Evolutionary conservation across 2,113 vertebrate species (phyloP).

Genomic region (Rissa tridactyla): DNA sequence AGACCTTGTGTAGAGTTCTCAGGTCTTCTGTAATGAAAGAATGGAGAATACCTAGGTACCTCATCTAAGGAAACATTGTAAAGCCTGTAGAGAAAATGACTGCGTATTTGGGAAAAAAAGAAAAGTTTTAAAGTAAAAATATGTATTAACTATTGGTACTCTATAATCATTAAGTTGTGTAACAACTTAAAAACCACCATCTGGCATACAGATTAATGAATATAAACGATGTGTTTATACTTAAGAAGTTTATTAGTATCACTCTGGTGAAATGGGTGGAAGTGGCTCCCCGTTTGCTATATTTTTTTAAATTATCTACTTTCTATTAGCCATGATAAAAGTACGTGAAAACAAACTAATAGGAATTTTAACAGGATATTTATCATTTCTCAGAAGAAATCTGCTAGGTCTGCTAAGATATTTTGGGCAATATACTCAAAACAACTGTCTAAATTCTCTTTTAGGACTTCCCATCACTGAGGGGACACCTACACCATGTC

Average conservation of each 20-base stretch:
- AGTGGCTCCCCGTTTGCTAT: not conserved
- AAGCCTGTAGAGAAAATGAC: not conserved
- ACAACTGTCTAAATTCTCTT: not conserved
- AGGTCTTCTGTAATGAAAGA: not conserved
- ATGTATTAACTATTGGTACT: not conserved
- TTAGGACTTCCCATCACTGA: not conserved
- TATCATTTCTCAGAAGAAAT: not conserved
- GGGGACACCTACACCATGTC: no score
- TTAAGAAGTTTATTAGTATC: not conserved
- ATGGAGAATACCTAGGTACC: not conserved
- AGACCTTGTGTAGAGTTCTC: not conserved
- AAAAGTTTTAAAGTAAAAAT: not conserved
- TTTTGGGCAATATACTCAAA: not conserved
- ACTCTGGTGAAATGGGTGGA: not conserved
- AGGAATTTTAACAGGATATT: not conserved
- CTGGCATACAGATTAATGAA: not conserved
- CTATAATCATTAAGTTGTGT: not conserved
- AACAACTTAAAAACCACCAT: not conserved
- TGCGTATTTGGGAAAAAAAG: accelerated
- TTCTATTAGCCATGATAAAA: not conserved
- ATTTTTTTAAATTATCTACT: not conserved
- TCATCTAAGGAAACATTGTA: not conserved
- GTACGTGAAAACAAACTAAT: not conserved
- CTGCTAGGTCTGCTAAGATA: not conserved
- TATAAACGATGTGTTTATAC: not conserved